Evolutionary conservation across 2,888 invertebrate genomes (phyloP).

Genomic region (Lysandra bellargus): DNA sequence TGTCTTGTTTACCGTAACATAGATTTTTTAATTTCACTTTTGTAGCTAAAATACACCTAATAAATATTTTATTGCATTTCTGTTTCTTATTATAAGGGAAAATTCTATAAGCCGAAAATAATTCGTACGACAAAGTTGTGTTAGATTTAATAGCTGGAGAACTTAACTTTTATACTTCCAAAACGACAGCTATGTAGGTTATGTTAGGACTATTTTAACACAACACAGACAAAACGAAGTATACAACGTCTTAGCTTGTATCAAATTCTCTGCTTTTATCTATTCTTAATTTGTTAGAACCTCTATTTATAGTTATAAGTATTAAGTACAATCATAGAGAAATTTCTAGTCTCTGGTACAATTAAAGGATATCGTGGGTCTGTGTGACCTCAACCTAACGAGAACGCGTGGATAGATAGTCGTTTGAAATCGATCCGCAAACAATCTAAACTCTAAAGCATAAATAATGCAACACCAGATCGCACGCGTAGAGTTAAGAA

Average conservation of each 20-base stretch:
- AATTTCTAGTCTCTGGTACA: too few relatives aligned
- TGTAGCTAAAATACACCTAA: not conserved
- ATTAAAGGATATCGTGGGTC: not conserved
- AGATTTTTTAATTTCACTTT: conserved; percentile 7
- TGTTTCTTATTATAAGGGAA: too few relatives aligned
- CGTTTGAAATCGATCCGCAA: conserved; percentile 19
- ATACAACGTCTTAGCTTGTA: not conserved
- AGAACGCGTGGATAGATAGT: conserved; percentile 10
- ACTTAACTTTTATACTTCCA: too few relatives aligned
- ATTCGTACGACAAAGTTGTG: too few relatives aligned
- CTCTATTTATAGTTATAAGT: too few relatives aligned
- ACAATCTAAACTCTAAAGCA: conserved; percentile 3
- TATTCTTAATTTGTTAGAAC: too few relatives aligned
- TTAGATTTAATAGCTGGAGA: too few relatives aligned
- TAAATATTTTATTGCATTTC: too few relatives aligned
- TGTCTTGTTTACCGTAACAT: not conserved
- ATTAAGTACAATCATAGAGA: too few relatives aligned
- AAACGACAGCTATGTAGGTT: too few relatives aligned
- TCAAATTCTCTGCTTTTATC: not conserved
- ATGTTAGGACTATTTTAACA: too few relatives aligned
- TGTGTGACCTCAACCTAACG: not conserved
- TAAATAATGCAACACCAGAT: conserved; percentile 4
- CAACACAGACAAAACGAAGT: not conserved
- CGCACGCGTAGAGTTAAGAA: not conserved
- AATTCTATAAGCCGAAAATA: too few relatives aligned